Conservation (phyloP, 2,888 invertebrate genomes). For the Ctena decussata region DNA sequence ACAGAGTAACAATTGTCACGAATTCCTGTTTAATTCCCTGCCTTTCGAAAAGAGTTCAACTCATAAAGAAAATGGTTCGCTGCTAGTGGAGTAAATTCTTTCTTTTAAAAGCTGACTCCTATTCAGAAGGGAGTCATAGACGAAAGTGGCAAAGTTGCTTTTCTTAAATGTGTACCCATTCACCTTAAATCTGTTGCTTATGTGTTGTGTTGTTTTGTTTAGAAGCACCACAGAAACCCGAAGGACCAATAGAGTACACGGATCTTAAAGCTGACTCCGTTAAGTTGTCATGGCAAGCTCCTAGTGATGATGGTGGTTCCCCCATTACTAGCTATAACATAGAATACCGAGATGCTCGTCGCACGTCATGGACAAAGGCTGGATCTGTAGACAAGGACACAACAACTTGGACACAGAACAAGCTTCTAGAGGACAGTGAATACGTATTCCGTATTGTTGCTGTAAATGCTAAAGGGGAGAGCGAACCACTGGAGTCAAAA, state of each 20-base stretch:
- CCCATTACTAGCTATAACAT: slow-evolving; percentile 81
- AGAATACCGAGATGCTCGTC: slow-evolving; percentile 93
- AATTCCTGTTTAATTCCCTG: too few relatives aligned
- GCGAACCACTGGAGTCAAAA: slow-evolving; percentile 73
- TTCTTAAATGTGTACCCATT: too few relatives aligned
- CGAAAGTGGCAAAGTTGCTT: too few relatives aligned
- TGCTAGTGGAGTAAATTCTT: too few relatives aligned
- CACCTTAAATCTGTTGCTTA: too few relatives aligned
- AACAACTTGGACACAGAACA: slow-evolving; percentile 83
- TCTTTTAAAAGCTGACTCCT: too few relatives aligned
- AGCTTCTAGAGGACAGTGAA: slow-evolving; percentile 89
- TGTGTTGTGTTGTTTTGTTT: neutral
- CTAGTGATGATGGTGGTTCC: slow-evolving; percentile 84
- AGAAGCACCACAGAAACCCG: slow-evolving; percentile 83
- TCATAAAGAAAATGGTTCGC: too few relatives aligned
- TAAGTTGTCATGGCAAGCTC: slow-evolving; percentile 83
- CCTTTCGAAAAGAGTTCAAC: too few relatives aligned
- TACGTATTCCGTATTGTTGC: slow-evolving; percentile 84
- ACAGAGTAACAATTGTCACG: too few relatives aligned
- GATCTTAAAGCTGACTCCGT: slow-evolving; percentile 78
- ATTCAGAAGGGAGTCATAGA: too few relatives aligned
- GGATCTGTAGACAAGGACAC: slow-evolving; percentile 73
- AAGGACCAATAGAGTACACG: slow-evolving; percentile 75
- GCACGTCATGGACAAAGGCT: slow-evolving; percentile 92
- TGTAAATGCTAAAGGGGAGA: slow-evolving; percentile 83